Evolutionary conservation across 1,140 invertebrate species (phyloP), one percentile per base, ranked within the genome.

Genomic region (Nixonia krombeini): DNA sequence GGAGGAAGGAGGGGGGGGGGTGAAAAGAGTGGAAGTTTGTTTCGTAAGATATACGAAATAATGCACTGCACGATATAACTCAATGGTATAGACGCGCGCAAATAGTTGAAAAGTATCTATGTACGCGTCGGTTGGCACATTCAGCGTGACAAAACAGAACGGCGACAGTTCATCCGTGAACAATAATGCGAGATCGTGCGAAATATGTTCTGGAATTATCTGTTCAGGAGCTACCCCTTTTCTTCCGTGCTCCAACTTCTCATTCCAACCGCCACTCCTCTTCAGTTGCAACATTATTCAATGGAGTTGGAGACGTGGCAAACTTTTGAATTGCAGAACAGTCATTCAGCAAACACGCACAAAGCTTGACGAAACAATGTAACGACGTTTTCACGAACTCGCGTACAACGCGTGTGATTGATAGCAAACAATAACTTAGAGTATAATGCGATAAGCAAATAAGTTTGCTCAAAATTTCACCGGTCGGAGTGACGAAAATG

Each of bases 181-280:
- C 68, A 71, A 71, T 71, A 62, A 71, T 50, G 33, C 31, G 68
- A 66, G 63, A 71, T 65, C 37, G 63, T 37, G 38, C 41, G 44
- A 56, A 53, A 40, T 50, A 45, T 52, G 63, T 66, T 44, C 62
- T 47, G 35, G 61, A 65, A 59, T 70, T 59, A 59, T 61, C 62
- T 59, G 49, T 45, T 69, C 59, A 52, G 33, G 56, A 68, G 57
- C 62, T 62, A 68, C 63, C 40, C 29, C 63, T n/a, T n/a, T 68
- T 49, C 57, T 50, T 55, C 29, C n/a, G 17, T 45, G 37, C 35
- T 51, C 33, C 44, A 49, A 18, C 35, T 31, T 56, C 41, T 46
- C 33, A 46, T 42, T 55, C 58, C 38, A 18, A 3, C 12, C n/a
- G 8, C 12, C 35, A 23, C 35, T 4, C 13, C 40, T 41, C 41